Evolutionary conservation across 2,888 invertebrate genomes (phyloP).

Genomic region (Prenolepis imparis): DNA sequence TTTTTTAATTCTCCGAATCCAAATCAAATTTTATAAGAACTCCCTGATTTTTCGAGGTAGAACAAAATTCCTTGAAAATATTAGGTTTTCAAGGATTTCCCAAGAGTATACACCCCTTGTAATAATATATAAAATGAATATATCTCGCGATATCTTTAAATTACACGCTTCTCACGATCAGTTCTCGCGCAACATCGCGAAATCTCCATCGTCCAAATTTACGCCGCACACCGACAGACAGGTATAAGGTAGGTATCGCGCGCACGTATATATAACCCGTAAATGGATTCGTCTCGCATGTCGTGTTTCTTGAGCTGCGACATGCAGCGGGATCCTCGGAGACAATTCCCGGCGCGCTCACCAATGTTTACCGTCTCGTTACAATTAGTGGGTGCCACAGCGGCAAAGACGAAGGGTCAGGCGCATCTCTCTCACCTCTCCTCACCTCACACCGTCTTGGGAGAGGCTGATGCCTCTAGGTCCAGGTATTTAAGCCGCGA

Average conservation of each 20-base stretch:
- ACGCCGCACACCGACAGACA: not conserved
- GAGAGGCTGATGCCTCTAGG: slow-evolving; percentile 32
- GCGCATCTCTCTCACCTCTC: slow-evolving; percentile 14
- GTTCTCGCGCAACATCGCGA: not conserved
- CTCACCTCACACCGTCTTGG: not conserved
- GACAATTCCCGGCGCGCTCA: slow-evolving; percentile 28
- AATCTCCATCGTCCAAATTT: slow-evolving; percentile 2
- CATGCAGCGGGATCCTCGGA: not conserved
- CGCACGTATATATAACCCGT: not conserved
- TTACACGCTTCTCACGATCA: not conserved
- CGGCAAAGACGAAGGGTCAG: slow-evolving; percentile 57
- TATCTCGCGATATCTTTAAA: not conserved
- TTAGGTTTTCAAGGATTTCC: too few species aligned
- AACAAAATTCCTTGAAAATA: too few species aligned
- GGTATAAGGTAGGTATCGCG: too few species aligned
- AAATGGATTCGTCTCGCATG: slow-evolving; percentile 37
- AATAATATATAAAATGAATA: too few species aligned
- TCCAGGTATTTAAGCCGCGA: slow-evolving; percentile 63
- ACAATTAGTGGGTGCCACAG: slow-evolving; percentile 65
- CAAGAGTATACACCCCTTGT: too few species aligned
- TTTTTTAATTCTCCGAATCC: too few species aligned
- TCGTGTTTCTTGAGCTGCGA: slow-evolving; percentile 17
- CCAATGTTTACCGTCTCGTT: slow-evolving; percentile 52
- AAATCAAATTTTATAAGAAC: too few species aligned
- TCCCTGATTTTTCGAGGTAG: too few species aligned